These are phyloP conservation scores for Pan paniscus DNA, from an alignment of 2,113 vertebrate genomes.

Conservation along the genomic window DNA sequence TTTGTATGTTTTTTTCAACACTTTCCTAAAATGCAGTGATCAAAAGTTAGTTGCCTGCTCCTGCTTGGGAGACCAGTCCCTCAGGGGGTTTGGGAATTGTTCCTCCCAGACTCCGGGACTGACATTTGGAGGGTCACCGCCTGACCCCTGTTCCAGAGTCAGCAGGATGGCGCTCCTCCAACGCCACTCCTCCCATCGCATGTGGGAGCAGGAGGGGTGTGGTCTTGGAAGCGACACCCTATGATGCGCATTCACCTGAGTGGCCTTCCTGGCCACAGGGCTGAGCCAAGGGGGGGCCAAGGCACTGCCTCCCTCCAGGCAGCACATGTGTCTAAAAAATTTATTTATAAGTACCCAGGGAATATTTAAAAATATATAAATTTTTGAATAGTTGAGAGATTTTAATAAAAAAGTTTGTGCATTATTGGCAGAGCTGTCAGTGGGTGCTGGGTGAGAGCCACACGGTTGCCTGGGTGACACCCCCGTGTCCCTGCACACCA, in stretches of 20 bases:
- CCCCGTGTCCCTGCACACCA: neutral
- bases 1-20: neutral
- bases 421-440: conserved; percentile 17
- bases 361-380: neutral
- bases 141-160: neutral
- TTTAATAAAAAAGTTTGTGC: neutral
- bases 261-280: neutral
- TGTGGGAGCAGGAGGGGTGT: too few relatives aligned
- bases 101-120: neutral
- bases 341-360: neutral
- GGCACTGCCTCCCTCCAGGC: neutral
- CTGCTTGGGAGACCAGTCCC: neutral
- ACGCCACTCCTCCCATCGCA: neutral
- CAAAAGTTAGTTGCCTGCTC: too few relatives aligned
- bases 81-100: neutral
- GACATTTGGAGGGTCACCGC: neutral
- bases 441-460: neutral
- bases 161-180: neutral
- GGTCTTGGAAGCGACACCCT: neutral
- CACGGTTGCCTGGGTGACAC: neutral
- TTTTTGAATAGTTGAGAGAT: neutral
- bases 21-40: neutral
- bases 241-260: fast-evolving
- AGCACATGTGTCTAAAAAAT: neutral
- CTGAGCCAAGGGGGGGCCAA: neutral